These are phyloP conservation scores for Labia minor DNA, from an alignment of 2,888 invertebrate genomes.

Conservation along the genomic window DNA sequence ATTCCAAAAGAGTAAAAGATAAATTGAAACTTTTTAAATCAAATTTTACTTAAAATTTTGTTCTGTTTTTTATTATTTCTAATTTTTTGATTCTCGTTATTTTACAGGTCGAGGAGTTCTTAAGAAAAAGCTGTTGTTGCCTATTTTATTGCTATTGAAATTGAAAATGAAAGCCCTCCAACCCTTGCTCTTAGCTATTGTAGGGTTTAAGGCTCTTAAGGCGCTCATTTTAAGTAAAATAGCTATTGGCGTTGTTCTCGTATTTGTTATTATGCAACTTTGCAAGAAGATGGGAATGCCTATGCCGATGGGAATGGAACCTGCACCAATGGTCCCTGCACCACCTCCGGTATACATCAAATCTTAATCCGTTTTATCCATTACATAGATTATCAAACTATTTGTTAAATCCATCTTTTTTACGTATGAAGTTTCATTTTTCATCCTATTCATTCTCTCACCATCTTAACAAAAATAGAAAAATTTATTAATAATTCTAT, in stretches of 20 bases:
- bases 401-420: no score
- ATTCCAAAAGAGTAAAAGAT: no score
- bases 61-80: no score
- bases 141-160: slow-evolving; percentile 66
- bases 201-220: slow-evolving; percentile 72
- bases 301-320: slow-evolving; percentile 49
- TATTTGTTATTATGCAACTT: slow-evolving; percentile 68
- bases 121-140: slow-evolving; percentile 73
- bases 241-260: slow-evolving; percentile 67
- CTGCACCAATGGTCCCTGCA: slow-evolving; percentile 22
- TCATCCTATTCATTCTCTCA: no score
- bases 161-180: slow-evolving; percentile 72
- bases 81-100: no score
- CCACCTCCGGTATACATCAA: slow-evolving; percentile 20
- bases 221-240: slow-evolving; percentile 74
- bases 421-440: no score
- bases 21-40: no score
- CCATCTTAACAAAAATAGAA: no score
- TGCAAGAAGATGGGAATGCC: slow-evolving; percentile 70
- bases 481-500: no score
- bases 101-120: slow-evolving; percentile 61
- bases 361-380: slow-evolving; percentile 18
- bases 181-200: slow-evolving; percentile 67
- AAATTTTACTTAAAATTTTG: no score
- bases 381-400: no score